Conservation (phyloP, 1,140 invertebrate species). For the Apis florea region DNA sequence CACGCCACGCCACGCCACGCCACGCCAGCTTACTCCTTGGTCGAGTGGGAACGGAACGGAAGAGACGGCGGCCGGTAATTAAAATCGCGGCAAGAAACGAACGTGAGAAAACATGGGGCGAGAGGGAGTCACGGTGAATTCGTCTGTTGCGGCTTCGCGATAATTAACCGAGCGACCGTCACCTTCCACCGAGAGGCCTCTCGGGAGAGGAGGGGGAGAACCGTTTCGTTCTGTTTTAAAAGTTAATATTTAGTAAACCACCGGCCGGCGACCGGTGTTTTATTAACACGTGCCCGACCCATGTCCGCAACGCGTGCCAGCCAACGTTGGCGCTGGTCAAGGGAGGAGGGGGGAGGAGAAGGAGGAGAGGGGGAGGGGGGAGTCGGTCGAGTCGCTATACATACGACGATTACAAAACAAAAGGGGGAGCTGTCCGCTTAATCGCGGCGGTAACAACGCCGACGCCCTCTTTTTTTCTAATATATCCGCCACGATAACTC, state of each 20-base stretch:
- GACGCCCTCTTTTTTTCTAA: constrained; percentile 26
- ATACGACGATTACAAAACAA: constrained; percentile 43
- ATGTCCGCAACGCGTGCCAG: constrained; percentile 54
- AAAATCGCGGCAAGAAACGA: constrained; percentile 14
- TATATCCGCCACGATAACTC: constrained; percentile 49
- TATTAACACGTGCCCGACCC: constrained; percentile 60
- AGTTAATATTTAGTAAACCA: constrained; percentile 60
- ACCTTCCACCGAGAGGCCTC: not conserved
- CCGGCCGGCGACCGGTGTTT: constrained; percentile 39
- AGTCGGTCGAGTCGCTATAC: constrained; percentile 46
- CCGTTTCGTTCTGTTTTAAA: constrained; percentile 51
- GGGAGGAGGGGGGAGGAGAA: constrained; percentile 15
- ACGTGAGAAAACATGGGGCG: constrained; percentile 1
- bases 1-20: no score
- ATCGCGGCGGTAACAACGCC: constrained; percentile 24
- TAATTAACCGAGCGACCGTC: not conserved
- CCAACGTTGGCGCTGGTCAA: constrained; percentile 53
- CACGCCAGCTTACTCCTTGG: no score
- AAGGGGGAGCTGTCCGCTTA: constrained; percentile 49
- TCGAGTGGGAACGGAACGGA: constrained; percentile 11
- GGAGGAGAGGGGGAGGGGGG: constrained; percentile 10
- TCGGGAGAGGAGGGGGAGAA: not conserved
- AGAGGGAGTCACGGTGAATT: constrained; percentile 3
- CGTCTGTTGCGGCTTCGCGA: not conserved
- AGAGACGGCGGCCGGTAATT: constrained; percentile 9